Conservation (phyloP, 2,113 vertebrate species). For the Ariopsis seemanni region DNA sequence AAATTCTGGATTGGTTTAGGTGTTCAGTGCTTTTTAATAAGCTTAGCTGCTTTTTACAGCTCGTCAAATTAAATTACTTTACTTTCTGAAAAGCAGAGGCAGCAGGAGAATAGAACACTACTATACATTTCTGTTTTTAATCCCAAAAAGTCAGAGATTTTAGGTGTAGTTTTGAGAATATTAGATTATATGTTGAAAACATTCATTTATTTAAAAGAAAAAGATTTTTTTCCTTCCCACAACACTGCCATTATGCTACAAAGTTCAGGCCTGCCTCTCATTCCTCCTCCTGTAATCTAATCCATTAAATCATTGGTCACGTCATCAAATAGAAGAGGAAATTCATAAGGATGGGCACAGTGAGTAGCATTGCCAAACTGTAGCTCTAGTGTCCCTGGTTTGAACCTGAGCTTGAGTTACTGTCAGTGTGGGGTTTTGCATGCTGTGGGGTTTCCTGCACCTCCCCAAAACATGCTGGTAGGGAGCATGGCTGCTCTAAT, state of each 20-base stretch:
- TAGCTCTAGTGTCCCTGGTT: not conserved
- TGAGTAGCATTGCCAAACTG: slow-evolving; percentile 4
- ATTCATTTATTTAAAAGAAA: not conserved
- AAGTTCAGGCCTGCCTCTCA: not conserved
- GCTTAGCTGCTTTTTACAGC: slow-evolving; percentile 24
- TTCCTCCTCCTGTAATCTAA: not conserved
- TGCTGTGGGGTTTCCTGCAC: not conserved
- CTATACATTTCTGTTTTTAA: not conserved
- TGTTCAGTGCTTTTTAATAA: not conserved
- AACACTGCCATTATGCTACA: not conserved
- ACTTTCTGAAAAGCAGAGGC: slow-evolving; percentile 5
- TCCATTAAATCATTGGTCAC: slow-evolving; percentile 4
- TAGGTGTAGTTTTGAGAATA: not conserved
- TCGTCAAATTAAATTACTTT: not conserved
- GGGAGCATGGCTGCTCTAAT: no score
- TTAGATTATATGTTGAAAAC: not conserved
- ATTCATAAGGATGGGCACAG: not conserved
- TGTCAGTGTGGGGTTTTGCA: not conserved
- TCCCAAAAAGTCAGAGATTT: not conserved
- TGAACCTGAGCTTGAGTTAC: not conserved
- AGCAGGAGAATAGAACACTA: not conserved
- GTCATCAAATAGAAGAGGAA: not conserved
- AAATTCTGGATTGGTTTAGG: slow-evolving; percentile 13
- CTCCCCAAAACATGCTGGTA: not conserved
- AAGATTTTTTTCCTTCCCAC: not conserved